Evolutionary conservation across 1,140 invertebrate species (phyloP), one percentile per base, ranked within the genome.

Genomic region (Drosophila persimilis): DNA sequence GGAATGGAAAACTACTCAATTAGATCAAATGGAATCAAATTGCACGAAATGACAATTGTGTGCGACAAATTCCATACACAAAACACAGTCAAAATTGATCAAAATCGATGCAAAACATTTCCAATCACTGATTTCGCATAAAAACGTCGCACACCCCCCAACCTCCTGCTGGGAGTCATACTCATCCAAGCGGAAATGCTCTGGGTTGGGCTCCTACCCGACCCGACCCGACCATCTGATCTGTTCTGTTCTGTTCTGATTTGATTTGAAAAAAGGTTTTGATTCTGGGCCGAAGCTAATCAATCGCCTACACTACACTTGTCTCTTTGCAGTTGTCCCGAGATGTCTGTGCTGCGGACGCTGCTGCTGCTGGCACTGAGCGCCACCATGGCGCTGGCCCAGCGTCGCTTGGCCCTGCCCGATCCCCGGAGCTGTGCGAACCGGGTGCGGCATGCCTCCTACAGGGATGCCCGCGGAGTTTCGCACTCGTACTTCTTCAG

Each of bases 401-500:
- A 97, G 92, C 94, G 96, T 76, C 93, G 96, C 72, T 93, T 97
- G 52, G 96, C 97, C 26, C 92, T 97, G 73, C 97, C 97, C 47
- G 97, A 98, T 93, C 96, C 96, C 41, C 94, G 95, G 88, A 97
- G 96, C 91, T 98, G 97, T 92, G 94, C 95, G 53, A 97, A 96
- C 91, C 94, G 96, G 59, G 96, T 97, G 2, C 94, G 96, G 65
- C 96, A 97, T 85, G 95, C 96, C 15, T 95, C 95, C 8, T 97
- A 97, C 92, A 94, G 96, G 73, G 96, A 97, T 90, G 96, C 95
- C 3, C 93, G 96, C 52, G 96, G 96, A 20, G 96, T 97, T 15
- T 94, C 95, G 1, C 96, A 97, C 86, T 96, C 96, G 24, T 98
- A 98, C 92, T 98, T 98, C 95, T 97, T 97, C 95, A 97, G 96